A percentile compares a stretch with the other conserved stretches of the same genome.
Conservation (phyloP, 2,113 vertebrate genomes). For the Chlamydotis undulata region DNA sequence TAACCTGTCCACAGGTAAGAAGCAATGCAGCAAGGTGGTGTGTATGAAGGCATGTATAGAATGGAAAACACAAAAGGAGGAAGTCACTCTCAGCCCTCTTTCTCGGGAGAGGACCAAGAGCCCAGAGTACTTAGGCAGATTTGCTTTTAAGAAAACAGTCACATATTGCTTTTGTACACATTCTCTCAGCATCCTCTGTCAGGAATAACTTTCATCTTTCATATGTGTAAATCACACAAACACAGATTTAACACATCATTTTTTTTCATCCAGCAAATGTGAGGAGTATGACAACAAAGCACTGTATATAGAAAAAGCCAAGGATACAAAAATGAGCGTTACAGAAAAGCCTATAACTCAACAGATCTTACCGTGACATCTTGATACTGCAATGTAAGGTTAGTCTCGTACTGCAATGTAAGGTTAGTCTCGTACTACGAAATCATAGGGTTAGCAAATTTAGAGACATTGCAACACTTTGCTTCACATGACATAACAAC, state of each 20-base stretch:
- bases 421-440: background rate
- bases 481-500: background rate
- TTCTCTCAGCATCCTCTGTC: background rate
- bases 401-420: background rate
- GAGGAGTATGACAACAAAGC: background rate
- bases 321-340: background rate
- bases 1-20: background rate
- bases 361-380: background rate
- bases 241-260: background rate
- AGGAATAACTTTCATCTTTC: background rate
- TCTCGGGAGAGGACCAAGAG: background rate
- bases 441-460: background rate
- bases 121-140: background rate
- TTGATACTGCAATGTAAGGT: background rate
- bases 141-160: background rate
- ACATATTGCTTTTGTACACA: background rate
- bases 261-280: background rate
- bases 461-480: background rate
- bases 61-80: background rate
- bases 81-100: background rate
- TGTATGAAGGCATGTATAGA: background rate
- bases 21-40: background rate
- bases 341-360: background rate
- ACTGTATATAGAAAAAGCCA: background rate
- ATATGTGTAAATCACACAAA: background rate